A percentile compares a stretch with the other conserved stretches of the same genome.
These are phyloP conservation scores for Eulemur albifrons DNA, from an alignment of 2,797 vertebrate genomes.

Conservation along the genomic window DNA sequence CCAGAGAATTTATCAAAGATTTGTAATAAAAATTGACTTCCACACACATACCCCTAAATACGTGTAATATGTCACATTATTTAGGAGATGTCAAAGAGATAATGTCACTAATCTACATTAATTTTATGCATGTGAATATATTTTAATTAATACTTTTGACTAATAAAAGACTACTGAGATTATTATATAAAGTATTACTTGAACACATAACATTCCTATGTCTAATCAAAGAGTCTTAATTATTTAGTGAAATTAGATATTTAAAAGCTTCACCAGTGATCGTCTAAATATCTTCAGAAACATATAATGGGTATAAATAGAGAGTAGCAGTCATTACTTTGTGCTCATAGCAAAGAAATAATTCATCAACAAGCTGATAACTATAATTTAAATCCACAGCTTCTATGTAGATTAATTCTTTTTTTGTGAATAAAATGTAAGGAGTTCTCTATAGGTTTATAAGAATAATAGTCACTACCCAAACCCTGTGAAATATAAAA, in stretches of 20 bases:
- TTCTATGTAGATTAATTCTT: not conserved
- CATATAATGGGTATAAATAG: not conserved
- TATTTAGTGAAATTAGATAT: not conserved
- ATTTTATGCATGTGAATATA: not conserved
- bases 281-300: not conserved
- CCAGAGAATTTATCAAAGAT: not conserved
- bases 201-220: not conserved
- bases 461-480: not conserved
- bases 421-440: not conserved
- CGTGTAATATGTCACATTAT: not conserved
- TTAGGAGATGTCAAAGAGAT: not conserved
- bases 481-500: not conserved
- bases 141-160: not conserved
- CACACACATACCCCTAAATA: not conserved
- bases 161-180: not conserved
- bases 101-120: not conserved
- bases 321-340: not conserved
- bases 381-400: not conserved
- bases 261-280: not conserved
- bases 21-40: not conserved
- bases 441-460: not conserved
- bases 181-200: not conserved
- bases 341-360: not conserved
- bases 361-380: not conserved
- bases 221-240: not conserved